Conservation (phyloP, 2,888 invertebrate genomes). For the Nematopogon swammerdamellus region DNA sequence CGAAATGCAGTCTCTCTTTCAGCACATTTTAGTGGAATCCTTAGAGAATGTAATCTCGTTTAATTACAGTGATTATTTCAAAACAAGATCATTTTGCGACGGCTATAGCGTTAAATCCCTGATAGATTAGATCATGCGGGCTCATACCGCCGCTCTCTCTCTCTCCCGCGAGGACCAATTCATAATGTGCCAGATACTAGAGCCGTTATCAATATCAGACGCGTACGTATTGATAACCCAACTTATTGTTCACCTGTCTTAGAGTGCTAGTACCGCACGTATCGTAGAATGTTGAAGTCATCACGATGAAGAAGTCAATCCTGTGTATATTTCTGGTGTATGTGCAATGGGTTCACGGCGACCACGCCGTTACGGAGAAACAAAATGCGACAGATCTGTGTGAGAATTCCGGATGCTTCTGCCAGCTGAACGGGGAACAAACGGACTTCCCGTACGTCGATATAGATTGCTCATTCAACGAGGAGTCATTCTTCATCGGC, state of each 20-base stretch:
- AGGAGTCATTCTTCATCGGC: conserved; percentile 14
- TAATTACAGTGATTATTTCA: too few species aligned
- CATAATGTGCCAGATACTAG: not conserved
- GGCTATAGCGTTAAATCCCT: too few species aligned
- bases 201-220: not conserved
- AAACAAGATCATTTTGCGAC: too few species aligned
- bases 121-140: too few species aligned
- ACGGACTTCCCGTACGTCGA: conserved; percentile 22
- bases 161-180: not conserved
- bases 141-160: too few species aligned
- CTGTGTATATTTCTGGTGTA: not conserved
- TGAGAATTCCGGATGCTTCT: not conserved
- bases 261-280: too few species aligned
- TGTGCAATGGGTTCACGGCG: too few species aligned
- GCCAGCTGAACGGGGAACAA: not conserved
- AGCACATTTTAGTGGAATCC: not conserved
- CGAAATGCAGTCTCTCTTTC: not conserved
- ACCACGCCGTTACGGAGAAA: too few species aligned
- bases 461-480: conserved; percentile 29
- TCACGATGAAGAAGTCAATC: not conserved
- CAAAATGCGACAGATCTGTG: not conserved
- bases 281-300: not conserved
- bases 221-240: not conserved
- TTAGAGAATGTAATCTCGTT: too few species aligned
- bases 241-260: not conserved